Evolutionary conservation across 2,113 vertebrate species (phyloP).

Genomic region (Marmota monax): DNA sequence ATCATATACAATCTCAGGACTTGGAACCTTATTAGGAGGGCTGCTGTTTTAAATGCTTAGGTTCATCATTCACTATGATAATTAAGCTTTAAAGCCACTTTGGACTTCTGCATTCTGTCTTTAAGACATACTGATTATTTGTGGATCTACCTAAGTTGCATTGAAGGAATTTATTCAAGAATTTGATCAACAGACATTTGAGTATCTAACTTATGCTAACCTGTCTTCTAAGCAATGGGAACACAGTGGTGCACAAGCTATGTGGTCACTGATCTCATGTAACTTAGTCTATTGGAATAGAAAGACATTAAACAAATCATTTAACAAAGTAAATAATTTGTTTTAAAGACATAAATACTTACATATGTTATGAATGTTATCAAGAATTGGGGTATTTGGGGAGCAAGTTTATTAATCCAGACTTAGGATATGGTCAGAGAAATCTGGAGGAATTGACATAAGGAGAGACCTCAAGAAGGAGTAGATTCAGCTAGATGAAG

Average conservation of each 20-base stretch:
- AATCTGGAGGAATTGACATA: background rate
- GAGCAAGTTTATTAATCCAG: constrained; percentile 13
- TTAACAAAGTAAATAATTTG: constrained; percentile 26
- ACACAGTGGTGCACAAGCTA: background rate
- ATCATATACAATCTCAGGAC: too few relatives aligned
- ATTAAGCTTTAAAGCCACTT: constrained; percentile 55
- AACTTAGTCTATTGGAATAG: constrained; percentile 29
- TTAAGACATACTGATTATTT: constrained; percentile 40
- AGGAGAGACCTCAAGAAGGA: background rate
- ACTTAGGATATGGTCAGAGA: background rate
- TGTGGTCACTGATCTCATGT: background rate
- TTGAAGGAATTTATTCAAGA: background rate
- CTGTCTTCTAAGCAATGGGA: constrained; percentile 39
- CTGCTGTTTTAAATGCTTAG: background rate
- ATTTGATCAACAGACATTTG: constrained; percentile 18
- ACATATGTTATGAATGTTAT: background rate
- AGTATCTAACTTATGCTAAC: background rate
- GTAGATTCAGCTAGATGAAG: background rate
- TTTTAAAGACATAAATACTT: constrained; percentile 45
- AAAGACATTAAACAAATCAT: constrained; percentile 55
- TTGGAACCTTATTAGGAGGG: background rate
- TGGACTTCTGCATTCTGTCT: background rate
- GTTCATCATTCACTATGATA: background rate
- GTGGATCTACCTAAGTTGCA: background rate
- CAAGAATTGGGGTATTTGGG: background rate